phyloP scores from a whole-genome alignment of 2,888 invertebrate genomes.

The Branchipolynoe longqiensis region DNA sequence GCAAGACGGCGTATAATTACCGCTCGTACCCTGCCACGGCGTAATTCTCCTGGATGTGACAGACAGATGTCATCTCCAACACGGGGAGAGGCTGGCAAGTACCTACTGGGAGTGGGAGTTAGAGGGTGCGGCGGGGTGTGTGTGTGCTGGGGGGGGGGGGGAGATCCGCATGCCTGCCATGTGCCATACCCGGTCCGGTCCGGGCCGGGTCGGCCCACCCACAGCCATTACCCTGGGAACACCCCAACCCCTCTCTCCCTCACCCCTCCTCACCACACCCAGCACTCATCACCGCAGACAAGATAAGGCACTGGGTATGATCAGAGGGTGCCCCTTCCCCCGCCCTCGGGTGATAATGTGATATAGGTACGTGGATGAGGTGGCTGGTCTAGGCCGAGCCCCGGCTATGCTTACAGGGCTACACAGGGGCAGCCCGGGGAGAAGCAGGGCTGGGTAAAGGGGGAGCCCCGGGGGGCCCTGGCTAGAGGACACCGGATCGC shows the following conservation, averaged over 20 bases:
- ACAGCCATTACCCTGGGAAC: not conserved
- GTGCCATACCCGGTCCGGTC: too few species aligned
- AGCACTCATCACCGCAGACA: not conserved
- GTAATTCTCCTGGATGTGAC: conserved; percentile 36
- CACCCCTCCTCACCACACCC: not conserved
- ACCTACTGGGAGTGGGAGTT: too few species aligned
- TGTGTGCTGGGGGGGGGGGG: too few species aligned
- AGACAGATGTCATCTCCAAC: conserved; percentile 30
- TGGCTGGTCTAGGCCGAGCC: not conserved
- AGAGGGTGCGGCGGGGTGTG: too few species aligned
- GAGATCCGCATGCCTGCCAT: too few species aligned
- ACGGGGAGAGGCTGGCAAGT: not conserved
- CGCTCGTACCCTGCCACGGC: conserved; percentile 16
- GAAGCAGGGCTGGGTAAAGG: too few species aligned
- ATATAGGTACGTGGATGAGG: not conserved
- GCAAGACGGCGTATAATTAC: conserved; percentile 30
- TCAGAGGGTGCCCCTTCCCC: not conserved
- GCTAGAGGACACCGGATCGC: not conserved
- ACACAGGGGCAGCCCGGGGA: too few species aligned
- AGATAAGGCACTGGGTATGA: not conserved
- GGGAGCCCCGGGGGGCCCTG: not conserved
- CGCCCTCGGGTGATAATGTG: conserved; percentile 9
- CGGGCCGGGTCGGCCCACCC: too few species aligned
- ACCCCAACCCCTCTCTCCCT: not conserved
- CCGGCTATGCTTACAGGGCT: not conserved